A percentile compares a stretch with the other conserved stretches of the same genome.
Evolutionary conservation across 2,888 invertebrate species (phyloP).

Genomic region (Drosophila anomelani): DNA sequence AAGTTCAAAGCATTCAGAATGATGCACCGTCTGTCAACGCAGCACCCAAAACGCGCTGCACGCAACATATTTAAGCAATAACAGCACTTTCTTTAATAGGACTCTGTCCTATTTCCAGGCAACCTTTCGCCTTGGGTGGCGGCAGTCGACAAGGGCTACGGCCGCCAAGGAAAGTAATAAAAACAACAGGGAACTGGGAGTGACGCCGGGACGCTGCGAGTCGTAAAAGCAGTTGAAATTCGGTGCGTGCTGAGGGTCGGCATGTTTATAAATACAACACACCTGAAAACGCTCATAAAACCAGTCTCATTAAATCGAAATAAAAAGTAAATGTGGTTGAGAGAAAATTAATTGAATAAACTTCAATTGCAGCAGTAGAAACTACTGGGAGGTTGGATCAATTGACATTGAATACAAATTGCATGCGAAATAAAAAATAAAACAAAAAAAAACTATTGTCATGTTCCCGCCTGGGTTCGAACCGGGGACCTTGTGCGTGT

Average conservation of each 20-base stretch:
- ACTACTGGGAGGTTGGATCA: slow-evolving; percentile 2
- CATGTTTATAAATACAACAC: slow-evolving; percentile 68
- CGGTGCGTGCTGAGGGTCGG: slow-evolving; percentile 63
- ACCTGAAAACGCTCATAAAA: slow-evolving; percentile 63
- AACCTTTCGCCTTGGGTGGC: slow-evolving; percentile 65
- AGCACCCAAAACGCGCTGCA: slow-evolving; percentile 1
- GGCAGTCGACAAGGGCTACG: slow-evolving; percentile 42
- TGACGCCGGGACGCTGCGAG: slow-evolving; percentile 47
- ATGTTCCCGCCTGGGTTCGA: slow-evolving; percentile 84
- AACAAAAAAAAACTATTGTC: not conserved
- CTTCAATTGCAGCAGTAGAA: not conserved
- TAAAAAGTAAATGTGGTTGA: slow-evolving; percentile 41
- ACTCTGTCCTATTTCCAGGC: slow-evolving; percentile 25
- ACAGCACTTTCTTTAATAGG: slow-evolving; percentile 44
- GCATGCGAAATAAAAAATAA: slow-evolving; percentile 1
- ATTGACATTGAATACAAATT: slow-evolving; percentile 20
- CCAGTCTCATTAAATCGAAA: slow-evolving; percentile 63
- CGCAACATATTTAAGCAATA: slow-evolving; percentile 29
- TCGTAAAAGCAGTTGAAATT: slow-evolving; percentile 63
- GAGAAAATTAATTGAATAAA: slow-evolving; percentile 22
- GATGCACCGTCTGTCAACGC: slow-evolving; percentile 20
- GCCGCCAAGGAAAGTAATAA: slow-evolving; percentile 57
- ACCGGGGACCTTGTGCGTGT: slow-evolving; percentile 85
- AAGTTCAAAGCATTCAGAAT: slow-evolving; percentile 25
- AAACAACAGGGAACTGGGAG: slow-evolving; percentile 50